Base-by-base conservation (phyloP, 2,797 vertebrate genomes). In the Salmo trutta region DNA sequence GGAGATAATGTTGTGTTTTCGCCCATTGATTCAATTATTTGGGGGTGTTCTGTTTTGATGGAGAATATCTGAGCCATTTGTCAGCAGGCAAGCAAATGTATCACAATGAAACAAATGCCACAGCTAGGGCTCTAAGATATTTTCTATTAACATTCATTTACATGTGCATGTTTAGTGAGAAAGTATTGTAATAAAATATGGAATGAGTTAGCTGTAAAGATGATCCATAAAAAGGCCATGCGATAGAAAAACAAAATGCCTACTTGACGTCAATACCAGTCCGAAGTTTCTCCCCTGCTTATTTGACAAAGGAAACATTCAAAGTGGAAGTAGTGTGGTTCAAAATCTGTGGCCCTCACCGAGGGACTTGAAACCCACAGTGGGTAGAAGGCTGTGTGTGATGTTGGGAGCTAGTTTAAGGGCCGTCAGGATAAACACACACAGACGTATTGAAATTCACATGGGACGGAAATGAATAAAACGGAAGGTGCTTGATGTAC, bases 401-500 rank as follows among this genome's bases (percentile, higher is more conserved):
- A 64, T 64, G 59, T 64, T 24, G 12, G 59, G 59, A 64, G 59
- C 21, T 59, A 59, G 56, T 24, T 64, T 24, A 64, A 64, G 59
- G n/a, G n/a, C 59, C 68, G 59, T 64, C 59, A 64, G 59, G 59
- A 68, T 75, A 64, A 74, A 71, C 53, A 71, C 68, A 16, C 74
- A 75, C 74, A 67, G 36, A 71, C 59, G 72, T 71, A 70, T 76
- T 78, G 33, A 75, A 83, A 79, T 73, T 75, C 62, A 21, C 79
- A 53, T 77, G 31, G 71, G 77, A 74, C 53, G 19, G 66, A 24
- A 72, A 69, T 69, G 62, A 70, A 15, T 69, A 65, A 74, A 73
- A 41, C 74, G 83, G 53, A 78, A 79, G 67, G 78, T 78, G 83
- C 81, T 89, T 90, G 87, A 90, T 90, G 85, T 90, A 77, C 78